Percentiles rank a stretch among this genome's conserved stretches.
Conservation (phyloP, 2,888 invertebrate genomes). For the Lochmaea crataegi region DNA sequence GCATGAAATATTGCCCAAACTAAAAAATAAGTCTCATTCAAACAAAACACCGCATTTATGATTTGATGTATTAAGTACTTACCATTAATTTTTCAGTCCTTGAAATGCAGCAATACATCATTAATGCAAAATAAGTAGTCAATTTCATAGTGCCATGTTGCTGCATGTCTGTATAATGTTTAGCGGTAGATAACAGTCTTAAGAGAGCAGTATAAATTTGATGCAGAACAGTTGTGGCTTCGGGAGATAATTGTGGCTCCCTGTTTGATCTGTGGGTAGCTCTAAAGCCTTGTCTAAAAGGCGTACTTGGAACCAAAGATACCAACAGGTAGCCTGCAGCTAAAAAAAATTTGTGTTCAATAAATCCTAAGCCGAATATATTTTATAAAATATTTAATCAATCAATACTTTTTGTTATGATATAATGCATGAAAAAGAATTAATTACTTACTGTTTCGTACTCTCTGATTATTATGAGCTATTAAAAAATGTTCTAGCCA, state of each 20-base stretch:
- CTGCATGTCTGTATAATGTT: constrained; percentile 87
- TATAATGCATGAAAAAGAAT: background rate
- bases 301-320: constrained; percentile 89
- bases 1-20: constrained; percentile 93
- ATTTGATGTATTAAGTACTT: constrained; percentile 64
- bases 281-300: constrained; percentile 90
- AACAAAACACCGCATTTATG: background rate
- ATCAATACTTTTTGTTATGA: too few species aligned
- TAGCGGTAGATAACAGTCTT: constrained; percentile 82
- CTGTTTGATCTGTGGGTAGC: constrained; percentile 67
- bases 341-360: constrained; percentile 59
- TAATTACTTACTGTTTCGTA: constrained; percentile 75
- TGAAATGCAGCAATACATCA: constrained; percentile 91
- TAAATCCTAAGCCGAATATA: too few species aligned
- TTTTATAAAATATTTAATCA: background rate
- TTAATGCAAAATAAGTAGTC: constrained; percentile 91
- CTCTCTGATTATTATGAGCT: constrained; percentile 86
- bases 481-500: constrained; percentile 93
- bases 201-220: constrained; percentile 81
- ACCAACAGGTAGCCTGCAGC: constrained; percentile 92
- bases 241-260: constrained; percentile 67
- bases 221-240: constrained; percentile 70
- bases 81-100: constrained; percentile 94
- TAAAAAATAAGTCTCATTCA: constrained; percentile 58
- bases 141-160: constrained; percentile 92